Percentiles rank a stretch among this genome's conserved stretches.
phyloP scores from a whole-genome alignment of 2,113 vertebrate species.

The Tor tambroides region DNA sequence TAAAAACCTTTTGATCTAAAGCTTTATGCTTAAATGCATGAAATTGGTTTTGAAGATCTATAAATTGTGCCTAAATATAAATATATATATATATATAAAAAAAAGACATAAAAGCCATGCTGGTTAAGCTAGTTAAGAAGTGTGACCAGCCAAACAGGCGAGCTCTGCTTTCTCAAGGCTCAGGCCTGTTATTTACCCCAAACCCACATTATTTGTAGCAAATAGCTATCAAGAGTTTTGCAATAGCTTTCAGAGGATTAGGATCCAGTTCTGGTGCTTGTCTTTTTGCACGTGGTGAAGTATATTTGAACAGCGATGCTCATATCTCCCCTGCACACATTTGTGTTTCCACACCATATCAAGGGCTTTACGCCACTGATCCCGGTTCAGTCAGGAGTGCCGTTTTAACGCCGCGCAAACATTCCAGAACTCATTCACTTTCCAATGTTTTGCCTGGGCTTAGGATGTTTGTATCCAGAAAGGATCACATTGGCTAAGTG shows the following conservation, averaged over 20 bases:
- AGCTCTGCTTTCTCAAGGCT: not conserved
- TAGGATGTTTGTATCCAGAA: constrained; percentile 29
- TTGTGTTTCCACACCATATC: constrained; percentile 34
- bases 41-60: not conserved
- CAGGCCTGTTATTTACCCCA: not conserved
- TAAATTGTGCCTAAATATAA: not conserved
- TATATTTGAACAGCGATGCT: constrained; percentile 42
- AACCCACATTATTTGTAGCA: constrained; percentile 5
- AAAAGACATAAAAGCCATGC: not conserved
- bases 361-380: constrained; percentile 38
- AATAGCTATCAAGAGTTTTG: constrained; percentile 23
- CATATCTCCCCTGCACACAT: constrained; percentile 36
- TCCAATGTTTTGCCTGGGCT: constrained; percentile 29
- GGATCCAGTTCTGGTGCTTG: not conserved
- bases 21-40: not conserved
- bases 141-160: not conserved
- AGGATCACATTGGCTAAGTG: constrained; percentile 27
- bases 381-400: constrained; percentile 19
- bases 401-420: constrained; percentile 36
- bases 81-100: not conserved
- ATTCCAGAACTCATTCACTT: not conserved
- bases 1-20: not conserved
- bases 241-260: constrained; percentile 36
- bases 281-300: constrained; percentile 11
- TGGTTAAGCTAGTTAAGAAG: not conserved